Evolutionary conservation across 2,888 invertebrate species (phyloP).

Genomic region (Lampropteryx suffumata): DNA sequence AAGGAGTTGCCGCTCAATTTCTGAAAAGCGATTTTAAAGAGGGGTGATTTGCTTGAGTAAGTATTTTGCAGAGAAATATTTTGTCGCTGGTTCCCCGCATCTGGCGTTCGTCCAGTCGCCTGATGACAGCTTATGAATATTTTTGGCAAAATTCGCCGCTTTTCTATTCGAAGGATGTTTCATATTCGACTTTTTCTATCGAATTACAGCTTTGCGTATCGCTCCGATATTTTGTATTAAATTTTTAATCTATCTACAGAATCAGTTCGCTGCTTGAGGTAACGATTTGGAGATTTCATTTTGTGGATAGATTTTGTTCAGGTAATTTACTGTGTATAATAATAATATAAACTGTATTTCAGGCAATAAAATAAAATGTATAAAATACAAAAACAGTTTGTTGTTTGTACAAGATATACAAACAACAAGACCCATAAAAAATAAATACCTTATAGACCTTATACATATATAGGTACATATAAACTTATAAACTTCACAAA

Average conservation of each 20-base stretch:
- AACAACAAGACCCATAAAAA: too few relatives aligned
- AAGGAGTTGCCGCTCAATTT: slow-evolving; percentile 66
- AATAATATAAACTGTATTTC: too few relatives aligned
- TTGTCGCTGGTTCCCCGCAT: slow-evolving; percentile 76
- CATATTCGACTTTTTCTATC: slow-evolving; percentile 63
- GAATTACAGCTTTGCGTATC: slow-evolving; percentile 43
- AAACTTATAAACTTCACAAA: too few relatives aligned
- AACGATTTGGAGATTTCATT: too few relatives aligned
- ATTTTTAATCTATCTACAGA: not conserved
- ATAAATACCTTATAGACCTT: too few relatives aligned
- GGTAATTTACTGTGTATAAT: too few relatives aligned
- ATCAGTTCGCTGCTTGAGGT: too few relatives aligned
- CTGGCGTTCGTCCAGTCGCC: slow-evolving; percentile 79
- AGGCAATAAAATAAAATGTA: too few relatives aligned
- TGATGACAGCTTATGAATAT: slow-evolving; percentile 83
- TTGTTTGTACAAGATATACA: too few relatives aligned
- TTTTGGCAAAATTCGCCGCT: slow-evolving; percentile 75
- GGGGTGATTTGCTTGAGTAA: slow-evolving; percentile 74
- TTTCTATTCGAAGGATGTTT: slow-evolving; percentile 62
- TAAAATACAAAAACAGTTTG: too few relatives aligned
- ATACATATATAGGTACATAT: too few relatives aligned
- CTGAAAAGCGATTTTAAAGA: slow-evolving; percentile 73
- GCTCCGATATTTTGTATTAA: slow-evolving; percentile 16
- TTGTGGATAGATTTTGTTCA: too few relatives aligned
- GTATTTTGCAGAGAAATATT: slow-evolving; percentile 79